A percentile compares a stretch with the other conserved stretches of the same genome.
phyloP scores from a whole-genome alignment of 1,140 invertebrate species.

The Pachyrhynchus sulphureomaculatus region DNA sequence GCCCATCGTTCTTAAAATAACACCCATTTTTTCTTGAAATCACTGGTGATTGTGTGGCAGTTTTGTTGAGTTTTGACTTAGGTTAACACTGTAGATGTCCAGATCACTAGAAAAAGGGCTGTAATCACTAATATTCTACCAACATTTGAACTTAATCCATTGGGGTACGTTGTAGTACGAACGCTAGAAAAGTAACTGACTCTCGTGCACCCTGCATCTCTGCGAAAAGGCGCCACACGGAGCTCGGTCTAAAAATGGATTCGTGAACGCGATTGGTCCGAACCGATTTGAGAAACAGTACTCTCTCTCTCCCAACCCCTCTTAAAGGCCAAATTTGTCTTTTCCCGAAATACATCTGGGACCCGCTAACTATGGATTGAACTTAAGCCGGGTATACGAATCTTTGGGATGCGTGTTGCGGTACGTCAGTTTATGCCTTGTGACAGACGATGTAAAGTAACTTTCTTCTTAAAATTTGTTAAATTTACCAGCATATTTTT shows the following conservation, averaged over 20 bases:
- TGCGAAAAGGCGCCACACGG: conserved; percentile 19
- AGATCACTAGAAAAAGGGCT: no score
- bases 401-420: neutral
- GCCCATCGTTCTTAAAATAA: no score
- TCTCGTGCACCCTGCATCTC: conserved; percentile 16
- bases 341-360: conserved; percentile 73
- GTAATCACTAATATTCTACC: neutral
- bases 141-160: neutral
- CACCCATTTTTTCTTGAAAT: no score
- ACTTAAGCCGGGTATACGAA: conserved; percentile 9
- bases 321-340: conserved; percentile 73
- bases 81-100: no score
- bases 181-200: conserved; percentile 18
- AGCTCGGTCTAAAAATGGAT: conserved; percentile 60
- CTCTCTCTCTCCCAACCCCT: conserved; percentile 44
- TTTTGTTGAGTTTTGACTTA: no score
- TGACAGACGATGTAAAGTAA: no score
- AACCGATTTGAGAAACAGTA: conserved; percentile 34
- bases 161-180: conserved; percentile 8
- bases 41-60: no score
- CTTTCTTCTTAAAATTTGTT: no score
- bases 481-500: no score
- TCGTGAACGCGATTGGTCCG: conserved; percentile 48
- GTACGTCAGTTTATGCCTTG: neutral
- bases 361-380: conserved; percentile 29